phyloP scores from a whole-genome alignment of 92 coral and sea anemone species.

The Palythoa heliodiscus region DNA sequence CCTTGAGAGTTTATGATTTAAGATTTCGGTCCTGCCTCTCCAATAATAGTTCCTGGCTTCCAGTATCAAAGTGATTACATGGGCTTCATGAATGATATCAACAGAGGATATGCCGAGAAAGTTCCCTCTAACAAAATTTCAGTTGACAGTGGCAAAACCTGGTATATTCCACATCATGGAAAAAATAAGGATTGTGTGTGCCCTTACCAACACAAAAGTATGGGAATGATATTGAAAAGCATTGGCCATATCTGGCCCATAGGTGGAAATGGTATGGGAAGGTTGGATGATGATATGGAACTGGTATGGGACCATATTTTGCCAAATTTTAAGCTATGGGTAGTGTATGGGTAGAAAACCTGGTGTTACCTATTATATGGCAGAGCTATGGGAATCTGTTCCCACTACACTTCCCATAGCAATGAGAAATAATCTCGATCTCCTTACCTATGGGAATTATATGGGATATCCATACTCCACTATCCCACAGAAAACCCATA shows the following conservation, averaged over 20 bases:
- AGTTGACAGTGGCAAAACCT: no score
- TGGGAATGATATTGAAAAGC: conserved; percentile 51
- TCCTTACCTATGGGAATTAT: conserved; percentile 34
- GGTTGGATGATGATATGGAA: conserved; percentile 40
- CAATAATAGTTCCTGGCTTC: no score
- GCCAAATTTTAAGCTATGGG: conserved; percentile 37
- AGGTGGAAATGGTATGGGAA: conserved; percentile 55
- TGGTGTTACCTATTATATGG: conserved; percentile 35
- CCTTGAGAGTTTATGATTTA: no score
- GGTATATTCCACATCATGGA: no score
- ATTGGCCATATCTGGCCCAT: conserved; percentile 58
- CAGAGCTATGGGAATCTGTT: conserved; percentile 45
- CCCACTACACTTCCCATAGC: conserved; percentile 46
- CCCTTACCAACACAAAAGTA: conserved; percentile 47
- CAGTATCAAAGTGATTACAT: no score
- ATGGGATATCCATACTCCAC: conserved; percentile 41
- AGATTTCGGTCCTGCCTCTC: no score
- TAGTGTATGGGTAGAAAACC: conserved; percentile 45
- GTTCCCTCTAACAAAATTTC: no score
- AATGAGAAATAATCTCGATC: conserved; percentile 21
- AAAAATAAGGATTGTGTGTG: no score
- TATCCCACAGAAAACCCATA: conserved; percentile 32
- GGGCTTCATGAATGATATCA: no score
- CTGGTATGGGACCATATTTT: conserved; percentile 50
- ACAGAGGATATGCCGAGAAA: no score